Percentiles rank a stretch among this genome's conserved stretches.
Evolutionary conservation across 2,113 vertebrate genomes (phyloP).

Genomic region (Tenrec ecaudatus): DNA sequence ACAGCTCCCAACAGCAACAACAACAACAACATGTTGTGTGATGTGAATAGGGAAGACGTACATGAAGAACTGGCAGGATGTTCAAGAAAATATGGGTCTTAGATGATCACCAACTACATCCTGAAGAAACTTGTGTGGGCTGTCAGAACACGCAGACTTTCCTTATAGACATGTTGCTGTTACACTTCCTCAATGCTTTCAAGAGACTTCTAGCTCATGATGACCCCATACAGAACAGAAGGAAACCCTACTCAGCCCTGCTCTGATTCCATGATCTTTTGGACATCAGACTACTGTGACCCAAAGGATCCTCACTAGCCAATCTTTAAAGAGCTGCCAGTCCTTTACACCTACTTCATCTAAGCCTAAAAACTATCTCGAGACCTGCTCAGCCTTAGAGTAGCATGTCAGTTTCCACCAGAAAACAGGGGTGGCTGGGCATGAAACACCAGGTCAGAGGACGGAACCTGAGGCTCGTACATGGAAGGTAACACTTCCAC

Average conservation of each 20-base stretch:
- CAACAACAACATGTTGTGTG: no score
- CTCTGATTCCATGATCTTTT: neutral
- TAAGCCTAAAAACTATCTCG: neutral
- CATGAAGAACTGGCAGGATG: neutral
- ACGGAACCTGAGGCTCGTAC: neutral
- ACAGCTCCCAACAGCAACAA: no score
- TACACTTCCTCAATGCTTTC: neutral
- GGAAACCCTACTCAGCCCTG: neutral
- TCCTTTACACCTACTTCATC: neutral
- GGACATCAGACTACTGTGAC: neutral
- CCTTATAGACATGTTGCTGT: neutral
- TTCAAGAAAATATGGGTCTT: neutral
- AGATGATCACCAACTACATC: neutral
- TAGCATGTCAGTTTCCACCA: neutral
- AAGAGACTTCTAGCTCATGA: neutral
- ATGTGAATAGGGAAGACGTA: neutral
- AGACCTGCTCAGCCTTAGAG: neutral
- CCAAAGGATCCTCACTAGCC: neutral
- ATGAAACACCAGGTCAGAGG: neutral
- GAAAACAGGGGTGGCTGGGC: neutral
- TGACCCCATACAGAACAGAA: neutral
- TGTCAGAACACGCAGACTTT: neutral
- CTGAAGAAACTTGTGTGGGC: neutral
- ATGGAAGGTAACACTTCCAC: neutral
- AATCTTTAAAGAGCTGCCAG: neutral